Conservation (phyloP, 2,888 invertebrate species). For the Tromatobia lineatoria region DNA sequence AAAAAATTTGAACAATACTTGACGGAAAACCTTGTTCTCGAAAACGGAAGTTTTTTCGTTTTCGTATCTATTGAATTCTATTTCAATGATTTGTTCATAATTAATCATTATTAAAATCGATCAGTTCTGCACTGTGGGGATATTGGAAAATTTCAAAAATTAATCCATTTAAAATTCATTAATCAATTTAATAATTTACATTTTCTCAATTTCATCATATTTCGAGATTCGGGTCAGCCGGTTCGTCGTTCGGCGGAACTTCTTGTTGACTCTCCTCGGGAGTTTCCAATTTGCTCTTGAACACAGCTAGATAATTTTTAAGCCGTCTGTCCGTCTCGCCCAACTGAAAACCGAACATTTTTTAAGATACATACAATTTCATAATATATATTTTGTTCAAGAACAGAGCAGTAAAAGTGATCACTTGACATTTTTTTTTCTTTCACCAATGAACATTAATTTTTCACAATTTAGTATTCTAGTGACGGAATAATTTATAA, state of each 20-base stretch:
- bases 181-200: no score
- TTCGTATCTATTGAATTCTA: no score
- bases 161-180: no score
- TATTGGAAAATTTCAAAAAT: no score
- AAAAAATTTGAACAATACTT: no score
- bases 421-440: neutral
- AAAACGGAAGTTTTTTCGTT: no score
- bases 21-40: no score
- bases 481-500: no score
- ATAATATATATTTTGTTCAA: neutral
- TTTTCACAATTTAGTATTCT: neutral
- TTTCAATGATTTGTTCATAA: no score
- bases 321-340: neutral
- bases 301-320: neutral
- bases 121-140: no score
- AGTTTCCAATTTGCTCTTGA: constrained; percentile 1
- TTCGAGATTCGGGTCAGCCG: neutral
- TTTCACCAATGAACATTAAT: neutral
- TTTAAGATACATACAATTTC: neutral
- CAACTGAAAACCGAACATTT: neutral
- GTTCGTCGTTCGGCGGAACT: neutral
- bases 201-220: no score
- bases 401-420: neutral
- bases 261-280: constrained; percentile 15
- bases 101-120: no score